phyloP scores from a whole-genome alignment of 2,797 vertebrate genomes.

The Anguilla marmorata region DNA sequence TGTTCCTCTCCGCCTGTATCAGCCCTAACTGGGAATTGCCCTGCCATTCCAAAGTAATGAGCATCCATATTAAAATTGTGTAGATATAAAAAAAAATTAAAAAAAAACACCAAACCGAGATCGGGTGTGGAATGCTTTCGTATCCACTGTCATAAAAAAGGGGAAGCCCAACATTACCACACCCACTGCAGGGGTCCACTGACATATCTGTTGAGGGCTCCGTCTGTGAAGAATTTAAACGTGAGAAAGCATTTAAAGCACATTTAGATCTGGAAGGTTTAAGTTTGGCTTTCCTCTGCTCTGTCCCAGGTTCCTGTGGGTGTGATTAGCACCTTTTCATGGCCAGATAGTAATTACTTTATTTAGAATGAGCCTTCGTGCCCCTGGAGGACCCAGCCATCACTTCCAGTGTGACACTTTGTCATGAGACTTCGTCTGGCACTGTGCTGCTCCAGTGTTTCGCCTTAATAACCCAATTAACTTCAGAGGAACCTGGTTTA shows the following conservation, averaged over 20 bases:
- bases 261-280: background rate
- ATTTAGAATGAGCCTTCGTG: constrained; percentile 24
- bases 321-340: constrained; percentile 25
- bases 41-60: constrained; percentile 1
- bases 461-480: constrained; percentile 34
- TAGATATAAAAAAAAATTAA: background rate
- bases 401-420: background rate
- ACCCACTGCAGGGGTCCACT: background rate
- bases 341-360: constrained; percentile 16
- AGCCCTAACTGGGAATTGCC: constrained; percentile 4
- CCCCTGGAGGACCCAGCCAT: constrained; percentile 11
- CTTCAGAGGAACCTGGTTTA: constrained; percentile 19
- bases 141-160: background rate
- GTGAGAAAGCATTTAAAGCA: constrained; percentile 20
- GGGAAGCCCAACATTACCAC: background rate
- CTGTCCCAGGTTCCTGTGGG: constrained; percentile 9
- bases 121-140: background rate
- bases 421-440: constrained; percentile 25
- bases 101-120: no score
- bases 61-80: background rate
- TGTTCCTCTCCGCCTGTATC: background rate
- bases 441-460: constrained; percentile 14
- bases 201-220: background rate
- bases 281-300: background rate
- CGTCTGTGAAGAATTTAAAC: background rate